Conservation (phyloP, 2,797 vertebrate species). For the Threskiornis aethiopicus region DNA sequence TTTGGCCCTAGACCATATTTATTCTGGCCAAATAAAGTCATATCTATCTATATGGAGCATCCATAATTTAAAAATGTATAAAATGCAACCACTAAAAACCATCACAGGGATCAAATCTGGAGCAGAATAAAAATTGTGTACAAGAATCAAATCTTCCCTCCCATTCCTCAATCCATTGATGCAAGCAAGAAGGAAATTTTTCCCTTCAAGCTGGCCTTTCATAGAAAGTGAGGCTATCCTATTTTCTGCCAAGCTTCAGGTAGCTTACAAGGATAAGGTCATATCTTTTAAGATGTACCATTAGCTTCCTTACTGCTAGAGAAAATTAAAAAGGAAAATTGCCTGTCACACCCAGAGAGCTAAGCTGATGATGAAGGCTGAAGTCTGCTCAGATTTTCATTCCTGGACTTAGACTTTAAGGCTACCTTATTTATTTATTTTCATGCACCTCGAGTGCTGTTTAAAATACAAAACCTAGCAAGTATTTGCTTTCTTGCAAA, state of each 20-base stretch:
- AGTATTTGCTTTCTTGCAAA: conserved; percentile 33
- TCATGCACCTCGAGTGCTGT: background rate
- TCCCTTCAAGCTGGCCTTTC: background rate
- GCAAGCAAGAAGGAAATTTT: conserved; percentile 21
- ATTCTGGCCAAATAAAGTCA: background rate
- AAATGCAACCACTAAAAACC: background rate
- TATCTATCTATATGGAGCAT: background rate
- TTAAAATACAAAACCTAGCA: conserved; percentile 53
- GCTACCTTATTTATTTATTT: conserved; percentile 61
- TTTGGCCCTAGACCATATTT: background rate
- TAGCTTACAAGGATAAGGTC: conserved; percentile 62
- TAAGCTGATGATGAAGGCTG: conserved; percentile 57
- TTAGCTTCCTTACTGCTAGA: conserved; percentile 56
- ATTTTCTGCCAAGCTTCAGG: conserved; percentile 56
- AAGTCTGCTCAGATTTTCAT: conserved; percentile 40
- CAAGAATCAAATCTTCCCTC: background rate
- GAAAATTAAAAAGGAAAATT: conserved; percentile 70
- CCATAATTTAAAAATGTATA: background rate
- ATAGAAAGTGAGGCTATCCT: conserved; percentile 4
- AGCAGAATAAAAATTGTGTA: background rate
- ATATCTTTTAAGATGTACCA: conserved; percentile 60
- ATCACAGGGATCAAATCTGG: background rate
- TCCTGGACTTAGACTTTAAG: conserved; percentile 34
- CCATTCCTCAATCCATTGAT: background rate
- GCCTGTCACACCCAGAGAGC: conserved; percentile 64